These are phyloP conservation scores for Sciurus carolinensis DNA, from an alignment of 2,797 vertebrate species.

Conservation along the genomic window DNA sequence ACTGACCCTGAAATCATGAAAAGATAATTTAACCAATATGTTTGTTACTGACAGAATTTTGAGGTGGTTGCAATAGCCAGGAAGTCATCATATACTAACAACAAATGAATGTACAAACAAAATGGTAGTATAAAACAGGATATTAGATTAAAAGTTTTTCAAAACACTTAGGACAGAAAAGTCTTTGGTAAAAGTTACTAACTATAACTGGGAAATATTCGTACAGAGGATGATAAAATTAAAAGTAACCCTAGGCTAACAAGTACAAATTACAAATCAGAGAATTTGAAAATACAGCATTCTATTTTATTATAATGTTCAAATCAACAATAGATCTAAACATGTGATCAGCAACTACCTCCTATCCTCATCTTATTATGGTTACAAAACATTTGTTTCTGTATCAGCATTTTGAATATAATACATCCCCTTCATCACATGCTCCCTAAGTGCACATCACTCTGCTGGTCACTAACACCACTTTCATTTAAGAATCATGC, in stretches of 20 bases:
- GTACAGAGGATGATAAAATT: background rate
- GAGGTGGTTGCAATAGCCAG: background rate
- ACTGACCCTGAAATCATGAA: background rate
- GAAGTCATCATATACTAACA: background rate
- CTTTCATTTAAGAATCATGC: background rate
- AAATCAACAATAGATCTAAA: background rate
- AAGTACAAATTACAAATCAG: background rate
- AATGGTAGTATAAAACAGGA: background rate
- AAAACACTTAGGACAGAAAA: constrained; percentile 26
- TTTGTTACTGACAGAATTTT: background rate
- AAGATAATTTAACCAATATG: background rate
- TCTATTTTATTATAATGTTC: constrained; percentile 13
- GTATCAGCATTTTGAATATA: background rate
- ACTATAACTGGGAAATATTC: background rate
- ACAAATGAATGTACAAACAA: background rate
- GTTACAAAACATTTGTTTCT: background rate
- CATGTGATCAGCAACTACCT: background rate
- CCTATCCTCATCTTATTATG: background rate
- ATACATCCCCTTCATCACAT: background rate
- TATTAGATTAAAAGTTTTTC: background rate
- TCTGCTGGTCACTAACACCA: background rate
- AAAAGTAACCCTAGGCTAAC: background rate
- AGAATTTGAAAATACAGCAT: background rate
- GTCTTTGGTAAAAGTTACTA: background rate
- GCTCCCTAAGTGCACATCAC: accelerated